These are phyloP conservation scores for Trematomus loennbergii DNA, from an alignment of 2,113 vertebrate species.

Conservation along the genomic window DNA sequence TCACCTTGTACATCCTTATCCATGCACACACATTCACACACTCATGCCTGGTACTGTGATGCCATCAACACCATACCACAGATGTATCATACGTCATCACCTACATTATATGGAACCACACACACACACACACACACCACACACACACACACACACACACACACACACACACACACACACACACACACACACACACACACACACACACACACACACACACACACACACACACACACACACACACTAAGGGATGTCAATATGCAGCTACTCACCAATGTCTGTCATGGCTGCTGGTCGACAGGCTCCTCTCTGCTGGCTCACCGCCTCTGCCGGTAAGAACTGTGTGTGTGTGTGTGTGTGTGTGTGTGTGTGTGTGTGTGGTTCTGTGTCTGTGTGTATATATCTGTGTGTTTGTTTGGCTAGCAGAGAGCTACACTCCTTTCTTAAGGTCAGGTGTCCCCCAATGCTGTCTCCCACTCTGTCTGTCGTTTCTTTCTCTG, in stretches of 20 bases:
- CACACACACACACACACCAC: not conserved
- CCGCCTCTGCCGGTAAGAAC: constrained; percentile 44
- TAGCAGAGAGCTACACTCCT: constrained; percentile 14
- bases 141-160: constrained; percentile 15
- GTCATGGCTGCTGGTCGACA: constrained; percentile 76
- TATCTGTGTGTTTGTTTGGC: constrained; percentile 1
- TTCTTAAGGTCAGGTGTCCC: constrained; percentile 33
- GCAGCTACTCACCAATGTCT: constrained; percentile 77
- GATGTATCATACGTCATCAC: constrained; percentile 7
- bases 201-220: constrained; percentile 16
- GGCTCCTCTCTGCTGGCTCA: constrained; percentile 54
- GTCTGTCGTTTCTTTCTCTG: constrained; percentile 16
- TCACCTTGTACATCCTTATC: too few relatives aligned
- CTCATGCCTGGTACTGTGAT: not conserved
- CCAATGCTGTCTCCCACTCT: constrained; percentile 32
- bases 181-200: not conserved
- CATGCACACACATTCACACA: not conserved
- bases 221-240: constrained; percentile 14
- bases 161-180: constrained; percentile 18
- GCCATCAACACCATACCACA: constrained; percentile 5
- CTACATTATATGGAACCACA: not conserved
- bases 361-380: constrained; percentile 32
- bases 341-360: constrained; percentile 33
- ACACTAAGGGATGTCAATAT: constrained; percentile 1
- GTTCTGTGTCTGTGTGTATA: not conserved